These are phyloP conservation scores for Zaprionus camerounensis DNA, from an alignment of 1,140 invertebrate genomes.

Conservation along the genomic window DNA sequence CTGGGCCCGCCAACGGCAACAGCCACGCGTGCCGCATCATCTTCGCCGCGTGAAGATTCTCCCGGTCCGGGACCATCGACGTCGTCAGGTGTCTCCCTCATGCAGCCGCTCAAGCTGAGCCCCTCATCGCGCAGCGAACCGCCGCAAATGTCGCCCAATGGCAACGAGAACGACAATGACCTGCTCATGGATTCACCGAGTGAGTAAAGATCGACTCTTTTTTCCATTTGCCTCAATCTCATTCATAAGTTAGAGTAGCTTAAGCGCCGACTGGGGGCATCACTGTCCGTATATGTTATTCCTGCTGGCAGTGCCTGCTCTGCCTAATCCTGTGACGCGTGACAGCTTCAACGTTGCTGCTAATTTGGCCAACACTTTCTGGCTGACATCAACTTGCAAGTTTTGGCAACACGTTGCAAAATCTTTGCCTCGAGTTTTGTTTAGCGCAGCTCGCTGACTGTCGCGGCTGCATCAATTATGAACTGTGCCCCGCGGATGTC, in stretches of 20 bases:
- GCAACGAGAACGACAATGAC: conserved; percentile 87
- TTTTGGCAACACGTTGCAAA: conserved; percentile 40
- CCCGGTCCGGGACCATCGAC: conserved; percentile 76
- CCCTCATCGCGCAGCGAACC: conserved; percentile 69
- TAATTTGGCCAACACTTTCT: conserved; percentile 70
- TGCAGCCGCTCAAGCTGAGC: conserved; percentile 78
- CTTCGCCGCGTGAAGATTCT: conserved; percentile 84
- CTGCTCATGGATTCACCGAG: conserved; percentile 92
- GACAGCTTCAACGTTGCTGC: conserved; percentile 61
- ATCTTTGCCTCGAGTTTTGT: conserved; percentile 34
- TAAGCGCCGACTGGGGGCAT: not conserved
- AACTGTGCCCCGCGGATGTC: conserved; percentile 49
- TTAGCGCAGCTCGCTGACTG: conserved; percentile 18
- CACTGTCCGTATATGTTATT: too few relatives aligned
- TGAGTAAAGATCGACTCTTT: conserved; percentile 86
- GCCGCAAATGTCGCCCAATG: conserved; percentile 85
- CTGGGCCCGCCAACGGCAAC: conserved; percentile 86
- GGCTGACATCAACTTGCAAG: conserved; percentile 61
- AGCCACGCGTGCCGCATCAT: conserved; percentile 86
- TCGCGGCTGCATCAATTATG: conserved; percentile 68
- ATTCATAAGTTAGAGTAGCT: conserved; percentile 6
- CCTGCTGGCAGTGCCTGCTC: not conserved
- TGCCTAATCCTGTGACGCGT: conserved; percentile 44
- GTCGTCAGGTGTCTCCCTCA: conserved; percentile 59
- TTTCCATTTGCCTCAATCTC: conserved; percentile 13